Evolutionary conservation across 2,888 invertebrate species (phyloP), one percentile per base, ranked within the genome.

Genomic region (Nephrotoma guestfalica): DNA sequence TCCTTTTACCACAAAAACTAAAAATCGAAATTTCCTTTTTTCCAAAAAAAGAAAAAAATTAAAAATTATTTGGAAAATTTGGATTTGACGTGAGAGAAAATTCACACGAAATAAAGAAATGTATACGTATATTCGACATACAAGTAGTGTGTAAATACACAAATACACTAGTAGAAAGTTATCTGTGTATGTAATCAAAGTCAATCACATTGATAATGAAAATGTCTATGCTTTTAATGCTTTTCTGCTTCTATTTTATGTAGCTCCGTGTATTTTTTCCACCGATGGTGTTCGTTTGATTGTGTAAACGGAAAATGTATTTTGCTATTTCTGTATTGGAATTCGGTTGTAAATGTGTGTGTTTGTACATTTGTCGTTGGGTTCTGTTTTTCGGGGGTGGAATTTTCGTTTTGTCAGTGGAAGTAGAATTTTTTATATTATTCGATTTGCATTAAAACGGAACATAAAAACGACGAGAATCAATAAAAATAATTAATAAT

Each of bases 141-240:
- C 18, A 57, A 57, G n/a, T n/a, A 51, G 4, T 2, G 9, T 30
- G 30, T 11, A 43, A 1, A 4, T 43, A 43, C 6, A 43, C 30
- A 15, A 0, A 11, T 30, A 71, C 30, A 30, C 18, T 71, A 9
- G 30, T 30, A 30, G 3, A 71, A 71, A 30, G 0, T 51, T 11
- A 9, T 30, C 7, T 71, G 30, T 71, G 71, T 71, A 30, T 71
- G 71, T 71, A 84, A 42, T 84, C 84, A 84, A 84, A 84, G 84
- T 84, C 84, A 84, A 15, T 84, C 84, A 84, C 84, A 84, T 84
- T 84, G 84, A 84, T 84, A 41, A 84, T 84, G 42, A 41, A 41
- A 42, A 84, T 84, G 84, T 41, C 84, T 41, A 84, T 84, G 42
- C 6, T 84, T 47, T 71, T 71, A 18, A 71, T 71, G 71, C 18